Conservation (phyloP, 2,797 vertebrate species). For the Morelia viridis region DNA sequence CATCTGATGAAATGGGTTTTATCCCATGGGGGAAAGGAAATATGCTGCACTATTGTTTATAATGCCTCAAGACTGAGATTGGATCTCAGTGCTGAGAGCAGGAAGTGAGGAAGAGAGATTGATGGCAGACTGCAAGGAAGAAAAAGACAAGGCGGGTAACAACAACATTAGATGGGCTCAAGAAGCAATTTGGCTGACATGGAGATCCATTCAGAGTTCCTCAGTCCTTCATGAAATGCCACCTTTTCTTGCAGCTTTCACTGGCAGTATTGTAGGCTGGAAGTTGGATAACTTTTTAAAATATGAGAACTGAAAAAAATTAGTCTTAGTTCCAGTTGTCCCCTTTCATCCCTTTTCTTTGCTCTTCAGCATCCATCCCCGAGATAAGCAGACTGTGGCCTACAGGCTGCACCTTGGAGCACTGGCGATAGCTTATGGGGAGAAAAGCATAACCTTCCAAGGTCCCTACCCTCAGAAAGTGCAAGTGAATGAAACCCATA, state of each 20-base stretch:
- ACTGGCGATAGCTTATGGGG: conserved; percentile 82
- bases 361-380: conserved; percentile 83
- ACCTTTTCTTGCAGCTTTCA: background rate
- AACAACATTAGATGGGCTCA: no score
- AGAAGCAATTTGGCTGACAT: background rate
- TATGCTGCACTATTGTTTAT: background rate
- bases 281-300: background rate
- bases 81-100: background rate
- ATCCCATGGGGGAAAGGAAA: background rate
- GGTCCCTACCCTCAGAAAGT: conserved; percentile 81
- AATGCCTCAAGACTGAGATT: background rate
- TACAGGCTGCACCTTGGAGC: conserved; percentile 84
- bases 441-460: conserved; percentile 76
- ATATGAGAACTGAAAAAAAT: background rate
- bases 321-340: no score
- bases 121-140: background rate
- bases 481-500: background rate
- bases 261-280: background rate
- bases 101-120: background rate
- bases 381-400: conserved; percentile 86
- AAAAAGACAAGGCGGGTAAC: background rate
- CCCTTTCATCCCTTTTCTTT: no score
- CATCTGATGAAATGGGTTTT: background rate
- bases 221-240: background rate
- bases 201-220: background rate